A percentile compares a stretch with the other conserved stretches of the same genome.
Evolutionary conservation across 1,140 invertebrate species (phyloP).

Genomic region (Maniola jurtina): DNA sequence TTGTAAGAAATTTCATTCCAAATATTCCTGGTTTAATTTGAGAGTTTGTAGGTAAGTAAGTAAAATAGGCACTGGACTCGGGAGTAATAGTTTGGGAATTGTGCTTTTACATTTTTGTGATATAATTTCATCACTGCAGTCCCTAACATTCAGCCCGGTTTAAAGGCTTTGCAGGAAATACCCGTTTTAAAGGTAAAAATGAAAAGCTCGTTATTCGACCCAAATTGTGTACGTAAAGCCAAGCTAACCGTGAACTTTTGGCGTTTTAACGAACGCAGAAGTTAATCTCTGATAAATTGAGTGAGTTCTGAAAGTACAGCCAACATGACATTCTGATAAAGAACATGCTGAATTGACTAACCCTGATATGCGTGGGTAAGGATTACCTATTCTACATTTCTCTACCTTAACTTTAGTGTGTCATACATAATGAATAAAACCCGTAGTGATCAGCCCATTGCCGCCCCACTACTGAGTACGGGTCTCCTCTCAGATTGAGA

Average conservation of each 20-base stretch:
- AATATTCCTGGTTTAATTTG: constrained; percentile 4
- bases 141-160: constrained; percentile 39
- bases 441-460: too few species aligned
- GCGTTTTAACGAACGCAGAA: constrained; percentile 47
- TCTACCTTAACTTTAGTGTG: too few species aligned
- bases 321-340: background rate
- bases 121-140: constrained; percentile 47
- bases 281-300: constrained; percentile 46
- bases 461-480: too few species aligned
- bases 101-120: constrained; percentile 39
- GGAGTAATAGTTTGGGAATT: constrained; percentile 44
- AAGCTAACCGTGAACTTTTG: constrained; percentile 51
- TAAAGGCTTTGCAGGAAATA: constrained; percentile 38
- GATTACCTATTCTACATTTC: too few species aligned
- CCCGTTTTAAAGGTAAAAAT: constrained; percentile 51
- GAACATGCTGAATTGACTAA: background rate
- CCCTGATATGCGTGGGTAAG: too few species aligned
- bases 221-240: constrained; percentile 50
- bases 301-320: constrained; percentile 26
- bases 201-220: constrained; percentile 48
- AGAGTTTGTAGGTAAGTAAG: background rate
- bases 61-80: constrained; percentile 15
- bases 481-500: too few species aligned
- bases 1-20: background rate
- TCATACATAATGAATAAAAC: too few species aligned